Conservation (phyloP, 1,140 invertebrate genomes). For the Phymorhynchus buccinoides region DNA sequence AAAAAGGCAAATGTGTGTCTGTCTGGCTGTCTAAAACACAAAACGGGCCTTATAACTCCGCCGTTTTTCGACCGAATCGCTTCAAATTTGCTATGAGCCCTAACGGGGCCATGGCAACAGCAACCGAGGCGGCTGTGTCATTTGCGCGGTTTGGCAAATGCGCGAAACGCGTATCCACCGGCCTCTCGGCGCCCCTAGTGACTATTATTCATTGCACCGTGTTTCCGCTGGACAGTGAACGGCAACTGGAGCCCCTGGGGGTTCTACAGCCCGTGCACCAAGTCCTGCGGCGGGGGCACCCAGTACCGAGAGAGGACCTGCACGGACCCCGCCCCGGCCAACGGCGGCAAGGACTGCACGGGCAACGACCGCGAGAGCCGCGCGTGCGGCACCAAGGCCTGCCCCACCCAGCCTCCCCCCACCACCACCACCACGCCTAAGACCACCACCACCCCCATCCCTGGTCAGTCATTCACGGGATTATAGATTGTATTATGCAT, state of each 20-base stretch:
- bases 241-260: slow-evolving; percentile 73
- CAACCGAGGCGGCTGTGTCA: no score
- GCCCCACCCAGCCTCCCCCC: slow-evolving; percentile 65
- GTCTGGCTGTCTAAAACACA: no score
- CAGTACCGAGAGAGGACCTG: slow-evolving; percentile 78
- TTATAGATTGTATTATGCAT: no score
- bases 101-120: no score
- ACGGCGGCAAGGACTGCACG: slow-evolving; percentile 66
- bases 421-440: slow-evolving; percentile 48
- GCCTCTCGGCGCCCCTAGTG: no score
- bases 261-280: slow-evolving; percentile 91
- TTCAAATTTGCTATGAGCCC: no score
- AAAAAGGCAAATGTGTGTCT: no score
- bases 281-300: slow-evolving; percentile 90
- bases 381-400: slow-evolving; percentile 82
- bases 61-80: no score
- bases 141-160: no score
- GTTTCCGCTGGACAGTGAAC: slow-evolving; percentile 58
- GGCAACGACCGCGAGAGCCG: slow-evolving; percentile 79
- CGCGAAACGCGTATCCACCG: no score
- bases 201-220: no score
- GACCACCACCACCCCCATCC: slow-evolving; percentile 46
- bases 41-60: no score
- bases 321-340: slow-evolving; percentile 59
- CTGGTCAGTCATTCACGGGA: slow-evolving; percentile 55